Conservation (phyloP, 1,140 invertebrate species). For the Cephus cinctus region DNA sequence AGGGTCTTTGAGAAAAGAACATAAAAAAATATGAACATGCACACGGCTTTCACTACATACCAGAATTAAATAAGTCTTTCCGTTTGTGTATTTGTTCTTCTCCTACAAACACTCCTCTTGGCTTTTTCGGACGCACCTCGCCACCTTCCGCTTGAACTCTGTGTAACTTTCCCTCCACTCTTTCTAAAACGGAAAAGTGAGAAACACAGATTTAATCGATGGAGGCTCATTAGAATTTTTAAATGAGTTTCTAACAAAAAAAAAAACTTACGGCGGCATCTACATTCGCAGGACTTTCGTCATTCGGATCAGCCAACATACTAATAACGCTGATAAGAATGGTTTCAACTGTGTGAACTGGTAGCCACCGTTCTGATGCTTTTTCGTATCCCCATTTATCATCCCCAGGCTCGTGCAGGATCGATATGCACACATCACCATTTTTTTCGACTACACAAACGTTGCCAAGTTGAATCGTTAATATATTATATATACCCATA, state of each 20-base stretch:
- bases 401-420: conserved; percentile 98
- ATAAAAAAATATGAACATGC: too few species aligned
- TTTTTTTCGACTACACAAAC: conserved; percentile 90
- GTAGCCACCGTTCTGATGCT: conserved; percentile 97
- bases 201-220: conserved; percentile 8
- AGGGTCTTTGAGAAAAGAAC: too few species aligned
- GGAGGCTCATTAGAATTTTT: neutral
- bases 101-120: conserved; percentile 90
- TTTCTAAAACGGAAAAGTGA: conserved; percentile 66
- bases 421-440: conserved; percentile 99
- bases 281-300: conserved; percentile 99
- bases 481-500: too few species aligned
- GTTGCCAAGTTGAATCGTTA: too few species aligned
- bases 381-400: conserved; percentile 99
- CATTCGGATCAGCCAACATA: conserved; percentile 99
- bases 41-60: conserved; percentile 37
- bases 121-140: conserved; percentile 96
- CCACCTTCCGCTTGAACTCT: conserved; percentile 97
- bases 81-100: conserved; percentile 52
- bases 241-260: neutral
- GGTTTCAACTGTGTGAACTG: conserved; percentile 99
- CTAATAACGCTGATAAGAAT: conserved; percentile 99
- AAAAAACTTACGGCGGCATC: conserved; percentile 90
- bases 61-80: conserved; percentile 58
- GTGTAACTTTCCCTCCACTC: conserved; percentile 96